Percentiles rank a stretch among this genome's conserved stretches.
These are phyloP conservation scores for Uloborus plumipes DNA, from an alignment of 2,888 invertebrate genomes.

Conservation along the genomic window DNA sequence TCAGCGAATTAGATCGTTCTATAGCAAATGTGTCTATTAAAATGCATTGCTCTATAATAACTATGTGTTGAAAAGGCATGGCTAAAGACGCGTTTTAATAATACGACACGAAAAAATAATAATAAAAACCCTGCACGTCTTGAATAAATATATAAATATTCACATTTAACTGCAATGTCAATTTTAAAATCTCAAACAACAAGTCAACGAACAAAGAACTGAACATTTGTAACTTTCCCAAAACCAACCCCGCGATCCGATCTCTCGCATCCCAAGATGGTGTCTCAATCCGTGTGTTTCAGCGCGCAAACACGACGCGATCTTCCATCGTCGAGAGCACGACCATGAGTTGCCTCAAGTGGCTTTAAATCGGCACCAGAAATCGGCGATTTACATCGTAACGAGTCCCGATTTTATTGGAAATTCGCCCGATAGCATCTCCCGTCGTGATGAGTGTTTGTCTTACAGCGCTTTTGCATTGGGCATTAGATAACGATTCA, in stretches of 20 bases:
- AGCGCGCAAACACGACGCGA: background rate
- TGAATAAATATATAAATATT: no score
- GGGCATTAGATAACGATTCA: slow-evolving; percentile 1
- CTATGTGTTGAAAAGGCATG: no score
- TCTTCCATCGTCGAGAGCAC: background rate
- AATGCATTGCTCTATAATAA: no score
- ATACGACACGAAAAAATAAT: no score
- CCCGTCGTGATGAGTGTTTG: slow-evolving; percentile 17
- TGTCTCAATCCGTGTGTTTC: background rate
- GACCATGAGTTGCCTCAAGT: background rate
- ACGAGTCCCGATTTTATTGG: slow-evolving; percentile 3
- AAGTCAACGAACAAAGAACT: background rate
- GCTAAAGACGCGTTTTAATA: no score
- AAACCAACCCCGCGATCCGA: slow-evolving; percentile 19
- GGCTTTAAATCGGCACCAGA: background rate
- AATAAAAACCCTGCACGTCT: no score
- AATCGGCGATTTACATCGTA: slow-evolving; percentile 19
- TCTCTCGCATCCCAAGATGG: background rate
- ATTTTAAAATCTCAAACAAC: background rate
- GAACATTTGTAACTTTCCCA: slow-evolving; percentile 2
- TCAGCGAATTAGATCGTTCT: no score
- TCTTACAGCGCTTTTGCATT: slow-evolving; percentile 10
- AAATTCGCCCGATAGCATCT: background rate
- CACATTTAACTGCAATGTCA: no score
- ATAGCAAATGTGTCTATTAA: no score